These are phyloP conservation scores for Leptinotarsa texana DNA, from an alignment of 1,140 invertebrate genomes.

Conservation along the genomic window DNA sequence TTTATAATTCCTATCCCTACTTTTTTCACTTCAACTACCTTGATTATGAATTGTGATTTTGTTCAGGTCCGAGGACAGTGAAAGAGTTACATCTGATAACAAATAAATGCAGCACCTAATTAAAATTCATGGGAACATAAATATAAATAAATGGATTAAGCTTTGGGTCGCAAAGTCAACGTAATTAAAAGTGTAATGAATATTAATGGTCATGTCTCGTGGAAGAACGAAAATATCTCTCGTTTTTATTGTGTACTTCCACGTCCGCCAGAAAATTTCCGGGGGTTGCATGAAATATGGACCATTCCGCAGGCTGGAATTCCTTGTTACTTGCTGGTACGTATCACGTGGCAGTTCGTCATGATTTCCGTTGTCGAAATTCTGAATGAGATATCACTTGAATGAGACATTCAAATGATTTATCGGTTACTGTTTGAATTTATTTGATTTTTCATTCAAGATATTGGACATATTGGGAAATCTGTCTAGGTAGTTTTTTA, in stretches of 20 bases:
- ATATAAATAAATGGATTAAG: conserved; percentile 55
- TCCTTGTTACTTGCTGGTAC: neutral
- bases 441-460: no score
- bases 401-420: no score
- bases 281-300: conserved; percentile 14
- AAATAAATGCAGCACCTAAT: conserved; percentile 41
- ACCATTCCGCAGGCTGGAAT: neutral
- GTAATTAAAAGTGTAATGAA: conserved; percentile 54
- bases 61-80: neutral
- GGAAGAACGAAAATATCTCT: conserved; percentile 28
- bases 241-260: conserved; percentile 26
- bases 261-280: conserved; percentile 18
- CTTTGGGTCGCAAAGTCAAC: conserved; percentile 49
- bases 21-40: no score
- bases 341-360: neutral
- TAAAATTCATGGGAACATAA: conserved; percentile 54
- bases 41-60: no score
- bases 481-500: no score
- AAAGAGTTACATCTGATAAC: conserved; percentile 22
- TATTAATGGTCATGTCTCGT: conserved; percentile 47
- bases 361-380: neutral
- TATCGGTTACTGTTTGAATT: no score
- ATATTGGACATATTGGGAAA: no score
- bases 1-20: no score
- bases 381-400: no score